Evolutionary conservation across 2,888 invertebrate genomes (phyloP).

Genomic region (Nephrotoma appendiculata): DNA sequence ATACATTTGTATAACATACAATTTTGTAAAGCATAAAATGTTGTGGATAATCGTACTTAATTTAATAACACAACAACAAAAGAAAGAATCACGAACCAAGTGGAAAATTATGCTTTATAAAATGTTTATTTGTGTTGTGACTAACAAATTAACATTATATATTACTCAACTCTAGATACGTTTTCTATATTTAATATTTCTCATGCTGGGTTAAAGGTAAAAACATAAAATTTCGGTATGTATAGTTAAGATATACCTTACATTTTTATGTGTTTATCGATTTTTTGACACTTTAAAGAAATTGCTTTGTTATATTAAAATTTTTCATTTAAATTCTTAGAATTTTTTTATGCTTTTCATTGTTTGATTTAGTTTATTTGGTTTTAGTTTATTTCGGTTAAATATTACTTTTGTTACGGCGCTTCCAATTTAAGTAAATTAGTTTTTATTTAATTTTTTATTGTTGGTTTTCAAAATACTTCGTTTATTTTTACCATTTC

Average conservation of each 20-base stretch:
- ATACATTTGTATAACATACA: neutral
- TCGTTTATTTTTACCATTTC: neutral
- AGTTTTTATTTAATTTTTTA: neutral
- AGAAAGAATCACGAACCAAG: neutral
- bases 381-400: neutral
- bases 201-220: neutral
- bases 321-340: neutral
- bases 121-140: neutral
- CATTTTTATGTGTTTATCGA: slow-evolving; percentile 1
- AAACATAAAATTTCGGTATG: neutral
- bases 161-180: neutral
- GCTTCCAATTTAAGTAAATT: neutral
- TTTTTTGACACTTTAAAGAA: slow-evolving; percentile 2
- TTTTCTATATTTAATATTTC: neutral
- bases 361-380: neutral
- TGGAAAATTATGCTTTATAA: neutral
- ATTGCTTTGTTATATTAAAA: neutral
- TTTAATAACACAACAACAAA: neutral
- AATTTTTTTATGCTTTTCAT: neutral
- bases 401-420: neutral
- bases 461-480: too few relatives aligned
- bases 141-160: neutral
- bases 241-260: neutral
- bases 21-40: neutral
- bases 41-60: neutral